Base-by-base conservation (phyloP, 2,888 invertebrate species). In the Chymomyza fuscimana region DNA sequence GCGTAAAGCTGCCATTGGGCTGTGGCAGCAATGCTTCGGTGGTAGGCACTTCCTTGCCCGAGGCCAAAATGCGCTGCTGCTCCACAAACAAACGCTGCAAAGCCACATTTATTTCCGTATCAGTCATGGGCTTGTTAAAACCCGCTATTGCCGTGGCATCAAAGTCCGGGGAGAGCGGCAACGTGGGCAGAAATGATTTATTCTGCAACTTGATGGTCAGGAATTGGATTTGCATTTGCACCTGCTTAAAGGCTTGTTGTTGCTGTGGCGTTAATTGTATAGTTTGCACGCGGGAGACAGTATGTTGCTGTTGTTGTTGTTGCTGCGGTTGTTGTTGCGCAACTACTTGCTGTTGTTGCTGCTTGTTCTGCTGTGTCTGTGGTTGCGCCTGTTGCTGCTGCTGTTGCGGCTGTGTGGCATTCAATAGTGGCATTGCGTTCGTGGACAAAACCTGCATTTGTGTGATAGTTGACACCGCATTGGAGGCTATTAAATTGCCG, bases 181-280 rank as follows among this genome's bases (percentile, higher is more conserved):
- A 70, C 4, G 90, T 89, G 16, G 90, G 86, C 52, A 92, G 73
- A 51, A 92, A 78, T 54, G 86, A 81, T 70, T 92, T 93, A 77
- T 92, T 92, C 69, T 92, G 92, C 76, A 93, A 90, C 78, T 93
- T 93, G 19, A 93, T 92, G 52, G 94, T 93, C 65, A 96, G 91
- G 63, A 93, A 93, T 87, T 94, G 94, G 65, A 96, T 95, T 91
- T 96, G 95, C 81, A 94, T 92, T 89, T 95, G 95, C 10, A 95
- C 93, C 69, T 93, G 93, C 85, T 94, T 94, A 74, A 95, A 89
- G 80, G 94, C 92, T 88, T 94, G 94, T 87, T 96, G 95, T 85
- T 95, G 95, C 82, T 95, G 95, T 12, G 95, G 94, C 16, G 95
- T 95, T 63, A 96, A 90, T 83, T 95, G 95, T 77, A 96, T 95